Conservation (phyloP, 2,113 vertebrate species). For the Anguilla rostrata region DNA sequence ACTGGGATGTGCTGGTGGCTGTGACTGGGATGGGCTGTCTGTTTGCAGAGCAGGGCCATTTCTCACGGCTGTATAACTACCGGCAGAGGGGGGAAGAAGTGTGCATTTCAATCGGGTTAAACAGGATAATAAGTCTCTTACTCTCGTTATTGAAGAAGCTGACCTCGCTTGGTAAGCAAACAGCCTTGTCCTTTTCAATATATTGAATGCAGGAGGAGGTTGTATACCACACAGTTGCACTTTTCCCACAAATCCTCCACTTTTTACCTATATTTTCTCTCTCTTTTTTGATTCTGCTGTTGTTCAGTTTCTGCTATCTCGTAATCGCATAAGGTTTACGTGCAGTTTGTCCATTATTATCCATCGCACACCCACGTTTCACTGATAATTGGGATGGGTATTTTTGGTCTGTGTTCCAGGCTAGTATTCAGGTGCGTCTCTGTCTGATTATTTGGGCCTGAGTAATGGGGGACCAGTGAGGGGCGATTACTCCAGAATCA, state of each 20-base stretch:
- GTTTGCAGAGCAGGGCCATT: no score
- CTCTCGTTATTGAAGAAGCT: not conserved
- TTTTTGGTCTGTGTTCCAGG: not conserved
- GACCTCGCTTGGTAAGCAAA: not conserved
- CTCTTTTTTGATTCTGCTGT: not conserved
- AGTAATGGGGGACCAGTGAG: no score
- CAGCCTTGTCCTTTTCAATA: not conserved
- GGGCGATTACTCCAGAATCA: no score
- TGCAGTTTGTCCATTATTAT: not conserved
- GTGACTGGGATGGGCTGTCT: no score
- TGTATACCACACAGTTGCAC: not conserved
- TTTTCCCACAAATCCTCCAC: not conserved
- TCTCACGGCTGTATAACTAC: no score
- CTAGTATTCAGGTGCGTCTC: conserved; percentile 11
- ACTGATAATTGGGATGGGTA: not conserved
- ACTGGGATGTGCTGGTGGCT: no score
- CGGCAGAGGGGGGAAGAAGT: not conserved
- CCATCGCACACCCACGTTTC: not conserved
- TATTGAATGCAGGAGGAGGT: not conserved
- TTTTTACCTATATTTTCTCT: not conserved
- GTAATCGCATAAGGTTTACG: not conserved
- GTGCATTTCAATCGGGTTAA: not conserved
- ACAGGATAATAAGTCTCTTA: not conserved
- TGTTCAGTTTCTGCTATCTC: not conserved
- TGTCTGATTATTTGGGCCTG: not conserved